A percentile compares a stretch with the other conserved stretches of the same genome.
Conservation (phyloP, 2,888 invertebrate species). For the Rugalucina vietnamica region DNA sequence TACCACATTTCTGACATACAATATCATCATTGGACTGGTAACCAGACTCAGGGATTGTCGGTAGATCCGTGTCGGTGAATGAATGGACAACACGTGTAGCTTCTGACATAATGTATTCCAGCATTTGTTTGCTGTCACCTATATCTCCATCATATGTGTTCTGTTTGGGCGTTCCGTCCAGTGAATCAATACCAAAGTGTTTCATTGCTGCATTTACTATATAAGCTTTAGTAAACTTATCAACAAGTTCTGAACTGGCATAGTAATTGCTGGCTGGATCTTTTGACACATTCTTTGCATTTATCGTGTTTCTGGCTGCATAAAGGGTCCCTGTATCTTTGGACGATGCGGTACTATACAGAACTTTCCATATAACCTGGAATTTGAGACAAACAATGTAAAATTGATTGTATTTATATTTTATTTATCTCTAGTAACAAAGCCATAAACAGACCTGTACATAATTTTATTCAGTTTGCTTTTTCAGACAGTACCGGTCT, state of each 20-base stretch:
- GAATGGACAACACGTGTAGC: neutral
- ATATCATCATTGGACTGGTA: constrained; percentile 22
- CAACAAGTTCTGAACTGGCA: constrained; percentile 33
- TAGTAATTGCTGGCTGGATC: constrained; percentile 34
- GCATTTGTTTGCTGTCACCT: constrained; percentile 28
- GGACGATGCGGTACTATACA: constrained; percentile 32
- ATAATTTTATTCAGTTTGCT: no score
- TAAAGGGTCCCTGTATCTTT: constrained; percentile 24
- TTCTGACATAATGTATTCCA: neutral
- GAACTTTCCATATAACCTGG: constrained; percentile 38
- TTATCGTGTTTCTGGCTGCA: constrained; percentile 41
- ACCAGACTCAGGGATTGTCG: constrained; percentile 13
- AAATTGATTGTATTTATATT: no score
- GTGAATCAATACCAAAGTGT: constrained; percentile 25
- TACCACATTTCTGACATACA: constrained; percentile 26
- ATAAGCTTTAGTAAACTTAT: constrained; percentile 33
- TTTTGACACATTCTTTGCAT: constrained; percentile 36
- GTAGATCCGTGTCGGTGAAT: neutral
- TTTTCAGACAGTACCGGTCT: no score
- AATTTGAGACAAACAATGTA: no score
- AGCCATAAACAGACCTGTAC: no score
- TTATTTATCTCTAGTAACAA: no score
- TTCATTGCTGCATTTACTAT: constrained; percentile 22
- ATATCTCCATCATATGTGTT: constrained; percentile 24
- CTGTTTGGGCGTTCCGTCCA: neutral